Conservation (phyloP, 2,888 invertebrate species). For the Drosophila maculinotata region DNA sequence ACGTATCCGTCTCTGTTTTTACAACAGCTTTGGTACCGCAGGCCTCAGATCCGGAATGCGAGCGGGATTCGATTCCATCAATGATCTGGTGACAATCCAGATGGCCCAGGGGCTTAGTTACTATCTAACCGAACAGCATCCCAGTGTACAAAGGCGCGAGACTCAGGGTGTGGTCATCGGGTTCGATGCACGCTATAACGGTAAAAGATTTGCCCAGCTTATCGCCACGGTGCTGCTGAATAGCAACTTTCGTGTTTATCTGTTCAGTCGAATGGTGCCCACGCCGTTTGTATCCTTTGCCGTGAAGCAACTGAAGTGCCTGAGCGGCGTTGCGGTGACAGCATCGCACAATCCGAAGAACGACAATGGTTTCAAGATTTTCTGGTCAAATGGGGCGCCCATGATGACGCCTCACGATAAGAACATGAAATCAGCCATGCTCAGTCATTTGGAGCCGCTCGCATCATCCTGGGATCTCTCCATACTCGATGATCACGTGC, state of each 20-base stretch:
- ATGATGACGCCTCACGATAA: conserved; percentile 96
- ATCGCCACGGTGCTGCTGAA: conserved; percentile 93
- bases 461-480: conserved; percentile 92
- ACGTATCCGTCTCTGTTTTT: conserved; percentile 87
- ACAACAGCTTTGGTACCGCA: conserved; percentile 96
- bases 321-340: conserved; percentile 96
- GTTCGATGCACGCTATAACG: conserved; percentile 96
- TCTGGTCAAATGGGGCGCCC: conserved; percentile 97
- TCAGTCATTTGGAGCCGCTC: conserved; percentile 91
- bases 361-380: conserved; percentile 98
- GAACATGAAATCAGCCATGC: conserved; percentile 91
- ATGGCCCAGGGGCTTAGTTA: conserved; percentile 95
- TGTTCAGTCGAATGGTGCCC: conserved; percentile 93
- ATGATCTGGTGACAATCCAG: conserved; percentile 98
- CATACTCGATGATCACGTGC: conserved; percentile 86
- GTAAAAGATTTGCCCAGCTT: conserved; percentile 91
- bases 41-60: conserved; percentile 97
- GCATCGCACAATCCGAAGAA: conserved; percentile 98
- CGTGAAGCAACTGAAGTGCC: conserved; percentile 90
- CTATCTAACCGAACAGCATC: conserved; percentile 88
- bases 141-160: conserved; percentile 85
- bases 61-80: conserved; percentile 96
- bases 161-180: conserved; percentile 93
- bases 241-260: conserved; percentile 90
- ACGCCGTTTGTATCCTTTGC: conserved; percentile 97